phyloP scores from a whole-genome alignment of 2,797 vertebrate genomes.

The Euthynnus affinis region DNA sequence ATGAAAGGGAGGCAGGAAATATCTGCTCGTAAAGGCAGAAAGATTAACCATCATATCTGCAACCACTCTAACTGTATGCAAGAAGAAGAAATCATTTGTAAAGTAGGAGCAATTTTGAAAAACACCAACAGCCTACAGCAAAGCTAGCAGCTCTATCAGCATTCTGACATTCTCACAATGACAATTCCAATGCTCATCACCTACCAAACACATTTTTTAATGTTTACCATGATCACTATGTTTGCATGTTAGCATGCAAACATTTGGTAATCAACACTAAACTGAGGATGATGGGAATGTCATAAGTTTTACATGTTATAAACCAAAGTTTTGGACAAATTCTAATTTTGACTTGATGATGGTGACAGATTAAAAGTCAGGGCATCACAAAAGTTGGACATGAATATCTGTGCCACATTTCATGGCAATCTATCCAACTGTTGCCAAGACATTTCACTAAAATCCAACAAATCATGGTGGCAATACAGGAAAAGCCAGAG shows the following conservation, averaged over 20 bases:
- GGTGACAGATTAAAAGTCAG: background rate
- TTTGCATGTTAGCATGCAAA: background rate
- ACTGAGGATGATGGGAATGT: background rate
- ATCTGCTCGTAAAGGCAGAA: background rate
- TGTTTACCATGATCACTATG: background rate
- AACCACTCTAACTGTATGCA: too few species aligned
- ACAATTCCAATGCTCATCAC: background rate
- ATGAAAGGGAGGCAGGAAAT: background rate
- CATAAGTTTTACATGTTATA: background rate
- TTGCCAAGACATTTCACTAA: too few species aligned
- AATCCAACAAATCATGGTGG: too few species aligned
- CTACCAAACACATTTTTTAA: too few species aligned
- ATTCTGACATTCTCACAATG: background rate
- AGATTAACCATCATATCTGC: background rate
- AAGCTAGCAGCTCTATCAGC: background rate
- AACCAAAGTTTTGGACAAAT: background rate
- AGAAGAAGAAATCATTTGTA: background rate
- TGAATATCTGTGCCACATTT: too few species aligned
- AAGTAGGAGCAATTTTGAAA: background rate
- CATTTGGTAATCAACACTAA: background rate
- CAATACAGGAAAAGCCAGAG: too few species aligned
- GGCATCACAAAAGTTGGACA: too few species aligned
- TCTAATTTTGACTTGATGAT: background rate
- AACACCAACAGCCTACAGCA: background rate
- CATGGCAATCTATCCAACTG: too few species aligned